Percentiles rank a stretch among this genome's conserved stretches.
phyloP scores from a whole-genome alignment of 2,888 invertebrate genomes.

The Lymantria monacha region DNA sequence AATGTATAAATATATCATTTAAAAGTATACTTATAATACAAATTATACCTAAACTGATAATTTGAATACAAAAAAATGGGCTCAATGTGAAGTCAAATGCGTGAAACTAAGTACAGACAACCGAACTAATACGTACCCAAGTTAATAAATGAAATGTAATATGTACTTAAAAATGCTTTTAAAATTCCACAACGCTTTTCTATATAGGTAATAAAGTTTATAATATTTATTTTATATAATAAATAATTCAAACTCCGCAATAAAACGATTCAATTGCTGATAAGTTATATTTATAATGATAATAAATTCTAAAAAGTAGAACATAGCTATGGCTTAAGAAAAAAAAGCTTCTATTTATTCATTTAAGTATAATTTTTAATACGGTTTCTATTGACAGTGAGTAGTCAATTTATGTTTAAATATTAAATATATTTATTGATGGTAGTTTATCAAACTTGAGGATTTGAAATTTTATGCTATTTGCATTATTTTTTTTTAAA shows the following conservation, averaged over 20 bases:
- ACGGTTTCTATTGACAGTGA: constrained; percentile 14
- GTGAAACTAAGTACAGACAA: no score
- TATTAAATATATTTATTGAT: no score
- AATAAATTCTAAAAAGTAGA: background rate
- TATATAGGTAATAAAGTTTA: background rate
- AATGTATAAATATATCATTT: no score
- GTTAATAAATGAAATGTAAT: background rate
- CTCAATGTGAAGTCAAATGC: no score
- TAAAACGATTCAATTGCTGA: background rate
- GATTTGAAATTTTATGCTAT: no score
- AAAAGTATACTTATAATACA: no score
- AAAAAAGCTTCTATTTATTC: constrained; percentile 2
- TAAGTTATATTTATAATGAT: constrained; percentile 1
- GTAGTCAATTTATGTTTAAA: constrained; percentile 3
- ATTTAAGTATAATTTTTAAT: constrained; percentile 2
- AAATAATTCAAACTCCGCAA: background rate
- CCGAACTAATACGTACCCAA: no score
- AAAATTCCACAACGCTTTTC: background rate
- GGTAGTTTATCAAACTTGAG: no score
- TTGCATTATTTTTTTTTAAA: no score
- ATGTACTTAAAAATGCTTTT: background rate
- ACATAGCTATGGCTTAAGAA: background rate
- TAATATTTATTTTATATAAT: background rate
- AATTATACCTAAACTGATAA: no score
- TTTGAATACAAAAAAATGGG: no score